These are phyloP conservation scores for Ctena decussata DNA, from an alignment of 2,888 invertebrate genomes.

Conservation along the genomic window DNA sequence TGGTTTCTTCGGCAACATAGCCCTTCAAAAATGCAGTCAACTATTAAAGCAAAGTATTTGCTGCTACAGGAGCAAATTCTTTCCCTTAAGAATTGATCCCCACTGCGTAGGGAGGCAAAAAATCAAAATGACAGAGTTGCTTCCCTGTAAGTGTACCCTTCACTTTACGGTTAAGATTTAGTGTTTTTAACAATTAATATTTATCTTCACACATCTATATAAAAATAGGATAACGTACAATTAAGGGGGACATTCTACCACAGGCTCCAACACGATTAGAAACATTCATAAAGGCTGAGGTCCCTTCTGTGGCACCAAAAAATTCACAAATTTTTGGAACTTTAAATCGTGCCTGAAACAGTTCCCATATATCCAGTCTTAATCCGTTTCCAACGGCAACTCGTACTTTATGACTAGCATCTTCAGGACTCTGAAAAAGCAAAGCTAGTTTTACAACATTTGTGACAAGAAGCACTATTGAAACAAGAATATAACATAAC, in stretches of 20 bases:
- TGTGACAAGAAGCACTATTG: background rate
- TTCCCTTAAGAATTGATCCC: no score
- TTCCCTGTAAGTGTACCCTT: no score
- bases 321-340: slow-evolving; percentile 95
- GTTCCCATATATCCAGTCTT: slow-evolving; percentile 96
- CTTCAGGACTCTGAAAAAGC: slow-evolving; percentile 78
- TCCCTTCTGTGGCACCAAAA: slow-evolving; percentile 98
- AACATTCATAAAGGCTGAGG: slow-evolving; percentile 97
- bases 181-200: no score
- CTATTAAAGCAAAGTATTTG: no score
- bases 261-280: slow-evolving; percentile 90
- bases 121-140: no score
- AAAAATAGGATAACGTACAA: slow-evolving; percentile 68
- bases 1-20: no score
- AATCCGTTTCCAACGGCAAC: slow-evolving; percentile 97
- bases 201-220: no score
- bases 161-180: no score
- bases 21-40: no score
- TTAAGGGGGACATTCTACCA: slow-evolving; percentile 75
- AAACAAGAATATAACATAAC: background rate
- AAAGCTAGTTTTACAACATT: background rate
- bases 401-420: slow-evolving; percentile 88
- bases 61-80: no score
- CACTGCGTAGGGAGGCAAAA: no score
- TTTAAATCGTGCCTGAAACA: slow-evolving; percentile 94